Conservation (phyloP, 2,888 invertebrate species). For the Erebia ligea region DNA sequence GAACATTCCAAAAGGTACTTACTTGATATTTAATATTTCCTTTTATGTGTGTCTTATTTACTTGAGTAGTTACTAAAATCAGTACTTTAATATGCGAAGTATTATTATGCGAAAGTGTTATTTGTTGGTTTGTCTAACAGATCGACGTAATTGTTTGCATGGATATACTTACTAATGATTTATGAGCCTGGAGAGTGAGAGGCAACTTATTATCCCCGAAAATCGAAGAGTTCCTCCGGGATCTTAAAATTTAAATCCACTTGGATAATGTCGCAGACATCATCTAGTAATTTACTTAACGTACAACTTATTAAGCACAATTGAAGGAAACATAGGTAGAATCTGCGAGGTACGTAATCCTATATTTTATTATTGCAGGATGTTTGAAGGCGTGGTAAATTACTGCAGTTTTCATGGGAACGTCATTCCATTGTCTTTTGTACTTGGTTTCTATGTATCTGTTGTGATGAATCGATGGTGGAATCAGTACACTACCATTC, state of each 20-base stretch:
- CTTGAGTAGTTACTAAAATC: background rate
- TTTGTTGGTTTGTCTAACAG: too few relatives aligned
- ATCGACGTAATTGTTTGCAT: too few relatives aligned
- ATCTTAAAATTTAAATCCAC: too few relatives aligned
- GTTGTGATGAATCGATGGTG: slow-evolving; percentile 97
- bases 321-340: background rate
- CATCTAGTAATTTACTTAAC: too few relatives aligned
- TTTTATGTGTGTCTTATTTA: slow-evolving; percentile 32
- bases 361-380: slow-evolving; percentile 68
- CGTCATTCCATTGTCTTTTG: slow-evolving; percentile 95
- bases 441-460: slow-evolving; percentile 96
- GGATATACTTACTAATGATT: too few relatives aligned
- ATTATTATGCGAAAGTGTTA: too few relatives aligned
- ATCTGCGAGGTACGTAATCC: background rate
- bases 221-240: too few relatives aligned
- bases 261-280: too few relatives aligned
- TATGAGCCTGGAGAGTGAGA: too few relatives aligned
- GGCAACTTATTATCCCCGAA: too few relatives aligned
- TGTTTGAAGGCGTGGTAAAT: slow-evolving; percentile 91
- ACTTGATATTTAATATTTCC: background rate
- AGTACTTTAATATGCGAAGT: too few relatives aligned
- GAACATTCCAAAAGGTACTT: slow-evolving; percentile 87
- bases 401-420: slow-evolving; percentile 94
- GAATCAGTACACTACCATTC: slow-evolving; percentile 92
- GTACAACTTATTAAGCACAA: too few relatives aligned